These are phyloP conservation scores for Macropis europaea DNA, from an alignment of 2,888 invertebrate genomes.

Conservation along the genomic window DNA sequence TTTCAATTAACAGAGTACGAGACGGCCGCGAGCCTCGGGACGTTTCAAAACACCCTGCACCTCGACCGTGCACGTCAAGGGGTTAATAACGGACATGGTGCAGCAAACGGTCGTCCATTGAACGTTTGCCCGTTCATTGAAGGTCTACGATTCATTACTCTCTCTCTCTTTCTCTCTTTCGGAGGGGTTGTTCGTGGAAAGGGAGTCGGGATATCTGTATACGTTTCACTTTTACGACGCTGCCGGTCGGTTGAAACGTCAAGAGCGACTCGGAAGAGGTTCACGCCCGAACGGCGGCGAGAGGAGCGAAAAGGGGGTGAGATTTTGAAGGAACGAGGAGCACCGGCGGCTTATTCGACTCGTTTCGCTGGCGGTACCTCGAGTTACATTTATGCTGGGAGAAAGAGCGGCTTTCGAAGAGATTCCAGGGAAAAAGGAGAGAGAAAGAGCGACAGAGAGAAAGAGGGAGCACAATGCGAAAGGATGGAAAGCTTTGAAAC, in stretches of 20 bases:
- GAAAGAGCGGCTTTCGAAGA: conserved; percentile 34
- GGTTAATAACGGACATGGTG: too few species aligned
- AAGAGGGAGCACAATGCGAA: conserved; percentile 47
- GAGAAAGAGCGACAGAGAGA: too few species aligned
- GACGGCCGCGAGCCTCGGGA: too few species aligned
- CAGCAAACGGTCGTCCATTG: too few species aligned
- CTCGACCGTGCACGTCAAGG: too few species aligned
- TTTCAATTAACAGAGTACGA: too few species aligned
- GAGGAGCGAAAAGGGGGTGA: neutral
- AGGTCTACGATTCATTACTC: conserved; percentile 16
- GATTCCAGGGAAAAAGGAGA: conserved; percentile 24
- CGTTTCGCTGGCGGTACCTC: conserved; percentile 45
- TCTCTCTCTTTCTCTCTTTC: too few species aligned
- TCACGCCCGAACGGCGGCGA: conserved; percentile 11
- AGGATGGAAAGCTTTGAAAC: conserved; percentile 32
- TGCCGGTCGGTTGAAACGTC: conserved; percentile 27
- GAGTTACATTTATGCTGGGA: conserved; percentile 45
- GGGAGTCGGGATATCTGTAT: conserved; percentile 29
- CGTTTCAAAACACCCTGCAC: too few species aligned
- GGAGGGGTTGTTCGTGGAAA: conserved; percentile 12
- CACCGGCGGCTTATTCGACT: conserved; percentile 43
- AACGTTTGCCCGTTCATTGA: conserved; percentile 38
- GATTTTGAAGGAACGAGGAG: conserved; percentile 33
- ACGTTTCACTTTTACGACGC: conserved; percentile 40
- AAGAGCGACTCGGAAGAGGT: conserved; percentile 31